phyloP scores from a whole-genome alignment of 2,113 vertebrate genomes.

The Phalacrocorax pelagicus region DNA sequence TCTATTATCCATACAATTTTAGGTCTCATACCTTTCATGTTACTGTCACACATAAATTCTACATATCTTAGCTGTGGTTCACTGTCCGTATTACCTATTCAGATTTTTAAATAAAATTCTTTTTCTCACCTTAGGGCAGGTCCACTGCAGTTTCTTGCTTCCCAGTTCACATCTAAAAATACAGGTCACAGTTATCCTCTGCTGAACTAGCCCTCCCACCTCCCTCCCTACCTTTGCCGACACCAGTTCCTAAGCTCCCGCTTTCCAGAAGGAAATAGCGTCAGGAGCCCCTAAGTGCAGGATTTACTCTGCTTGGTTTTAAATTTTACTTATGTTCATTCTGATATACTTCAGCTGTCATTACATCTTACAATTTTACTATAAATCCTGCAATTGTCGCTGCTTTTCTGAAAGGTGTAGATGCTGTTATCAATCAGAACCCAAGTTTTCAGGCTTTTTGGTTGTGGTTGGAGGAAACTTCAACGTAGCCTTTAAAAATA shows the following conservation, averaged over 20 bases:
- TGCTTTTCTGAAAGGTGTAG: background rate
- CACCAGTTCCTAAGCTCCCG: background rate
- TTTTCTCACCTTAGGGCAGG: background rate
- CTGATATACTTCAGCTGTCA: background rate
- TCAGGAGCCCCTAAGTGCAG: background rate
- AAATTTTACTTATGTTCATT: background rate
- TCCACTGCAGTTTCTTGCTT: background rate
- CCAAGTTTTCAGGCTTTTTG: background rate
- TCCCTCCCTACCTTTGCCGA: background rate
- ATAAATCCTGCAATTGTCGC: background rate
- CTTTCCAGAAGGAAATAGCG: background rate
- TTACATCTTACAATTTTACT: background rate
- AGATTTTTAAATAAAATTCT: background rate
- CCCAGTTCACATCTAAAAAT: background rate
- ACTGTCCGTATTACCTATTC: background rate
- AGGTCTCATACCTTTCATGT: background rate
- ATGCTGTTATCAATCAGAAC: background rate
- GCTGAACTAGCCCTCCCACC: accelerated
- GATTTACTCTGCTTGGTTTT: background rate
- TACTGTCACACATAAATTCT: background rate
- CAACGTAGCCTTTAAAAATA: background rate
- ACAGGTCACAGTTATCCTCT: background rate
- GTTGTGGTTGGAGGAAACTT: background rate
- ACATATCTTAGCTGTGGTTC: background rate
- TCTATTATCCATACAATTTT: background rate